Conservation (phyloP, 2,888 invertebrate genomes). For the Suillia variegata region DNA sequence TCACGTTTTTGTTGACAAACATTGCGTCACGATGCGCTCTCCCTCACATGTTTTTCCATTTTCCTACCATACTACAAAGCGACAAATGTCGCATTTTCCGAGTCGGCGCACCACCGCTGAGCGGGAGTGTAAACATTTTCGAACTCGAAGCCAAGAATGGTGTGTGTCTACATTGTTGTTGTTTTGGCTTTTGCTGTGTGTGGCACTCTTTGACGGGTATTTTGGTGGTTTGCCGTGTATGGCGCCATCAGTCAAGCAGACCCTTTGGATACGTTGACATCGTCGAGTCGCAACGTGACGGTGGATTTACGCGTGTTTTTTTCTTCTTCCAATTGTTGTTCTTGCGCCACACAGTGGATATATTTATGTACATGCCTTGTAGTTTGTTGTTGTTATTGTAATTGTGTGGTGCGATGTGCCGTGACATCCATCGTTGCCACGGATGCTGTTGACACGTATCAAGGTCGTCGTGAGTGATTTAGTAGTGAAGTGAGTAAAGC, state of each 20-base stretch:
- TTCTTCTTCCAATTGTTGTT: conserved; percentile 6
- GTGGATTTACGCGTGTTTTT: neutral
- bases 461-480: conserved; percentile 41
- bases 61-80: neutral
- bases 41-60: neutral
- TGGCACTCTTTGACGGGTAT: conserved; percentile 6
- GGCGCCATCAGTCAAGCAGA: conserved; percentile 41
- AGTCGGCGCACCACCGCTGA: too few species aligned
- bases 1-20: too few species aligned
- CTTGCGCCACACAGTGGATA: too few species aligned
- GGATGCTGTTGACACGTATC: conserved; percentile 50
- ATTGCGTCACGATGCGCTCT: too few species aligned
- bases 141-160: neutral
- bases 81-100: neutral
- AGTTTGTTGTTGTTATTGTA: conserved; percentile 24
- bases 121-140: neutral
- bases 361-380: neutral
- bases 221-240: conserved; percentile 13
- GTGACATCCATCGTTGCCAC: conserved; percentile 39
- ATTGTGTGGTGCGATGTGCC: too few species aligned
- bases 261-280: conserved; percentile 50
- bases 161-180: neutral
- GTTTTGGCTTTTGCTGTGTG: neutral
- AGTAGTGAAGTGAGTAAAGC: neutral
- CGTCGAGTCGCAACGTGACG: conserved; percentile 27